These are phyloP conservation scores for Paedocypris sp. DNA, from an alignment of 2,113 vertebrate species.

Conservation along the genomic window DNA sequence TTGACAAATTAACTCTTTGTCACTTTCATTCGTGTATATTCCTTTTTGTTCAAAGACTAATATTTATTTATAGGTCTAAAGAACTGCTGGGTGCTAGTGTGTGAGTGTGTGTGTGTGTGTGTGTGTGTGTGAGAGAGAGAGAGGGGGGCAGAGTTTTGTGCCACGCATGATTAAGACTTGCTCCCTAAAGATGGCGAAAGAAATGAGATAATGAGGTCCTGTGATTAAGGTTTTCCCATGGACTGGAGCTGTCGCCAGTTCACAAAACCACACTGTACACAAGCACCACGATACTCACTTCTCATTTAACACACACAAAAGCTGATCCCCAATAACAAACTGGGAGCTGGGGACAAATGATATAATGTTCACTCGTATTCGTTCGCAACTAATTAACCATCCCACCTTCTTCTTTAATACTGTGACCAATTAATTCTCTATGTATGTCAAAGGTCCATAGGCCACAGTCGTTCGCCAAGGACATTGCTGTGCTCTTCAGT, in stretches of 20 bases:
- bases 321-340: conserved; percentile 84
- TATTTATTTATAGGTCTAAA: too few species aligned
- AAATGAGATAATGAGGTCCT: conserved; percentile 81
- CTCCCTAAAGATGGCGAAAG: conserved; percentile 67
- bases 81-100: too few species aligned
- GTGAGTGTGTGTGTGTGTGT: background rate
- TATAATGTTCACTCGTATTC: conserved; percentile 79
- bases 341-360: conserved; percentile 67
- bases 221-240: conserved; percentile 73
- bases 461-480: conserved; percentile 65
- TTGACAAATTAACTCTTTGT: too few species aligned
- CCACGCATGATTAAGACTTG: conserved; percentile 63
- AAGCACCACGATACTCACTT: conserved; percentile 80
- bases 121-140: conserved; percentile 7
- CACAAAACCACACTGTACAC: conserved; percentile 76
- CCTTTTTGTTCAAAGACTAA: too few species aligned
- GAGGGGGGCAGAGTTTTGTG: conserved; percentile 40
- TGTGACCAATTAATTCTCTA: conserved; percentile 81
- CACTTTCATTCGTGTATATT: too few species aligned
- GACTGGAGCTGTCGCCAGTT: conserved; percentile 76
- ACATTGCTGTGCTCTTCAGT: conserved; percentile 70
- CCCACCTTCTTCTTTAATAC: conserved; percentile 67
- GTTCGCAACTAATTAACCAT: conserved; percentile 94
- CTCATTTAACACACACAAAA: conserved; percentile 86
- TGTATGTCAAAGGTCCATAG: conserved; percentile 76